phyloP scores from a whole-genome alignment of 2,797 vertebrate genomes.

The Gila robusta region DNA sequence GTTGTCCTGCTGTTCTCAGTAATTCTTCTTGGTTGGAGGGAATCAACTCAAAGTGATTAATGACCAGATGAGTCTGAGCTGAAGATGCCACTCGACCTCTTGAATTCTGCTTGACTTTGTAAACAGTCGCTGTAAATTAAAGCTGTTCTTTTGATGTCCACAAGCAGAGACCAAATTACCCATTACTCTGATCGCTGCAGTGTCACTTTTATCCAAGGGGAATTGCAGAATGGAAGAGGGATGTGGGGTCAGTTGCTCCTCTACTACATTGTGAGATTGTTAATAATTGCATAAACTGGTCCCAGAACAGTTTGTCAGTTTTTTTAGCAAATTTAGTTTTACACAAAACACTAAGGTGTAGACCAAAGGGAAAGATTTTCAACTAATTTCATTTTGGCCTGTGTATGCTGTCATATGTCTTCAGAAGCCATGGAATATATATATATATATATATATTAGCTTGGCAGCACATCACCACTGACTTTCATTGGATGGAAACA shows the following conservation, averaged over 20 bases:
- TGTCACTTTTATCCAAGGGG: conserved; percentile 16
- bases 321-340: neutral
- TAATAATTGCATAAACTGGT: conserved; percentile 1
- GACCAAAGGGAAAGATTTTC: neutral
- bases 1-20: conserved; percentile 28
- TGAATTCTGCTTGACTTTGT: conserved; percentile 39
- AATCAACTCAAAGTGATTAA: conserved; percentile 46
- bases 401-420: neutral
- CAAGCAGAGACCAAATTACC: conserved; percentile 37
- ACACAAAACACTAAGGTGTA: neutral
- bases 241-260: conserved; percentile 27
- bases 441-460: too few species aligned
- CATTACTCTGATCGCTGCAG: neutral
- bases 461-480: too few species aligned
- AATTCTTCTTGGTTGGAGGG: conserved; percentile 29
- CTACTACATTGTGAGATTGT: neutral
- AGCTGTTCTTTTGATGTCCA: conserved; percentile 21
- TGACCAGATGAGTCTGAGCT: conserved; percentile 23
- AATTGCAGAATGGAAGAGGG: conserved; percentile 19
- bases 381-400: neutral
- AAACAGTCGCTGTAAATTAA: conserved; percentile 45
- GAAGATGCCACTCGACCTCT: conserved; percentile 40
- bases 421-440: neutral
- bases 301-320: neutral
- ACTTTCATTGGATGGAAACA: neutral